Evolutionary conservation across 2,888 invertebrate species (phyloP).

Genomic region (Cantharis rufa): DNA sequence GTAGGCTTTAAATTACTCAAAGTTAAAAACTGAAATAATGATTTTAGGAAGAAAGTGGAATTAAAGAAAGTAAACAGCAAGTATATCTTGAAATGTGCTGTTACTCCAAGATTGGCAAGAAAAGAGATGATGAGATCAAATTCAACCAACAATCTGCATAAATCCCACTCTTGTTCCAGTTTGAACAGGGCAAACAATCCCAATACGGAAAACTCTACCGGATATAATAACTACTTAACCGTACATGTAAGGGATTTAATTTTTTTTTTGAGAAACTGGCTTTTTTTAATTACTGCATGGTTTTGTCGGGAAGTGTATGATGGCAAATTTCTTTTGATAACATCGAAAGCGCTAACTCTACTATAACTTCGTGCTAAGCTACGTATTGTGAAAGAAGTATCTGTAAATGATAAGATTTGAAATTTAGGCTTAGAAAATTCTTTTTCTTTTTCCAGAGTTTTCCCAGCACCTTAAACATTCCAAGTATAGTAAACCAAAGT

Average conservation of each 20-base stretch:
- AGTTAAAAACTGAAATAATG: background rate
- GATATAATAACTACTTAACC: constrained; percentile 41
- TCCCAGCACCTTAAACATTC: constrained; percentile 64
- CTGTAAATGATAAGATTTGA: too few species aligned
- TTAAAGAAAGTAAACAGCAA: constrained; percentile 79
- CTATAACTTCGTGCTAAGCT: too few species aligned
- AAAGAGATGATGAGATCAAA: constrained; percentile 70
- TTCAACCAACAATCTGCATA: constrained; percentile 64
- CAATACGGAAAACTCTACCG: constrained; percentile 11
- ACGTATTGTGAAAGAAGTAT: too few species aligned
- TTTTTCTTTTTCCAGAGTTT: constrained; percentile 61
- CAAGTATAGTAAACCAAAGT: constrained; percentile 71
- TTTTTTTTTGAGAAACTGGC: too few species aligned
- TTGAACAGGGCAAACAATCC: constrained; percentile 61
- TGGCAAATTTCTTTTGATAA: too few species aligned
- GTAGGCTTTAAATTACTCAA: constrained; percentile 55
- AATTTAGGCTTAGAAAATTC: too few species aligned
- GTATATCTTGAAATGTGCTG: constrained; percentile 80
- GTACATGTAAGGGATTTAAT: constrained; percentile 38
- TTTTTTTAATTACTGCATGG: too few species aligned
- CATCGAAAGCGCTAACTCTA: too few species aligned
- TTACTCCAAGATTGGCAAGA: constrained; percentile 77
- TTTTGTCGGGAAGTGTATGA: too few species aligned
- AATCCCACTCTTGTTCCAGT: constrained; percentile 75
- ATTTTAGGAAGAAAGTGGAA: constrained; percentile 65